Conservation (phyloP, 2,888 invertebrate genomes). For the Erebia aethiops region DNA sequence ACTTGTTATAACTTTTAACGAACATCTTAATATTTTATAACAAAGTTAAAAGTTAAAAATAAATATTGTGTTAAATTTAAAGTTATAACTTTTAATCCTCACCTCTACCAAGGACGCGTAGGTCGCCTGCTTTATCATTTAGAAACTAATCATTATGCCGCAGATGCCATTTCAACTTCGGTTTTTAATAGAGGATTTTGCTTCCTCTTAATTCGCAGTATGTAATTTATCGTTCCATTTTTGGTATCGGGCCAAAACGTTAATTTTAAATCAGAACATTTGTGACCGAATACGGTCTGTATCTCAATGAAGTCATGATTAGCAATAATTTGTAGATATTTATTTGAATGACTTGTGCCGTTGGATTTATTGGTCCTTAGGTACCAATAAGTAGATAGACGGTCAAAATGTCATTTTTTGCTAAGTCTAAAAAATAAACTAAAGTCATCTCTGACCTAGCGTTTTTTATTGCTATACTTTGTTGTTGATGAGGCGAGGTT, state of each 20-base stretch:
- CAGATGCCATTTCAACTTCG: constrained; percentile 78
- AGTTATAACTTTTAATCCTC: too few relatives aligned
- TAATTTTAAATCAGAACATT: constrained; percentile 26
- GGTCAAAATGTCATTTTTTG: constrained; percentile 25
- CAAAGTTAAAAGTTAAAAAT: too few relatives aligned
- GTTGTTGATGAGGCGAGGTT: not conserved
- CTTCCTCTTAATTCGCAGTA: constrained; percentile 58
- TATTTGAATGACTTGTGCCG: constrained; percentile 7
- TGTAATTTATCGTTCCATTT: constrained; percentile 65
- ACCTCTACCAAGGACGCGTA: constrained; percentile 77
- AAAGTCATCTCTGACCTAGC: constrained; percentile 7
- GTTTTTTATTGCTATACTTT: not conserved
- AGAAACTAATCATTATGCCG: constrained; percentile 75
- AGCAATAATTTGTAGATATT: constrained; percentile 32
- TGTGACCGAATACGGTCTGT: constrained; percentile 35
- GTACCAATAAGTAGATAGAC: not conserved
- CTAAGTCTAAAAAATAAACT: not conserved
- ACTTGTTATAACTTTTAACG: too few relatives aligned
- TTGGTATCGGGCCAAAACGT: constrained; percentile 45
- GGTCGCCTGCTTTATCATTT: constrained; percentile 80
- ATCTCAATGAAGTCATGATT: constrained; percentile 30
- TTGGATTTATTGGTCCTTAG: constrained; percentile 1
- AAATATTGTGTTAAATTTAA: too few relatives aligned
- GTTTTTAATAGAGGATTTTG: constrained; percentile 71
- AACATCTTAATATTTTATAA: too few relatives aligned